Evolutionary conservation across 1,140 invertebrate genomes (phyloP), one percentile per base, ranked within the genome.

Genomic region (Venturia canescens): DNA sequence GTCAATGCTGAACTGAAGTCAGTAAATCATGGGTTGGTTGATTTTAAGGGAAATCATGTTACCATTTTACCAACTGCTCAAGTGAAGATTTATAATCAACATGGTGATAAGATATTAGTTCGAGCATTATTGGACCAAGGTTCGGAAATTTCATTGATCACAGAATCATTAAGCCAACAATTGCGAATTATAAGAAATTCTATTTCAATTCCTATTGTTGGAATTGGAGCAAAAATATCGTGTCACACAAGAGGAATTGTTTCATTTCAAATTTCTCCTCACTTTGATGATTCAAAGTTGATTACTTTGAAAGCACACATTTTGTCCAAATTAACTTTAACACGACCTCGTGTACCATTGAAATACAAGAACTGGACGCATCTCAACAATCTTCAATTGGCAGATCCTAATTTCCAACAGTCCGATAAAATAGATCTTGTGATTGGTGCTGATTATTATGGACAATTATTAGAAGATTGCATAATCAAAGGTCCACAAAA

Each of bases 61-160:
- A 38, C 34, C 4, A 1, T 71, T 3, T 21, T 78, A 6, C 57
- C 76, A 6, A 78, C 76, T 2, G 53, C 29, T 9, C 57, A 38
- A 11, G 7, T 63, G 0, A 44, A 66, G 13, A 13, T 67, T 13
- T n/a, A 5, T 1, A 29, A 78, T 31, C 1, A 0, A 3, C 13
- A 5, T 15, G 31, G 57, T 0, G 7, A 78, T 15, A 6, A 44
- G 0, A 0, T 70, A 15, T 0, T 6, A 29, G 67, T 34, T 0
- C 1, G 78, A 9, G 69, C 67, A 0, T 26, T 71, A 3, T 29
- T 79, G 13, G 67, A 71, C 50, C 78, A 79, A 57, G 78, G 78
- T 1, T 70, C 78, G n/a, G 66, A 79, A 50, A 60, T 34, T 15
- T 16, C 66, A 0, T 0, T 79, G 7, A 29, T 79, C 1, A 29